Base-by-base conservation (phyloP, 2,888 invertebrate genomes). In the Drosophila affinis region DNA sequence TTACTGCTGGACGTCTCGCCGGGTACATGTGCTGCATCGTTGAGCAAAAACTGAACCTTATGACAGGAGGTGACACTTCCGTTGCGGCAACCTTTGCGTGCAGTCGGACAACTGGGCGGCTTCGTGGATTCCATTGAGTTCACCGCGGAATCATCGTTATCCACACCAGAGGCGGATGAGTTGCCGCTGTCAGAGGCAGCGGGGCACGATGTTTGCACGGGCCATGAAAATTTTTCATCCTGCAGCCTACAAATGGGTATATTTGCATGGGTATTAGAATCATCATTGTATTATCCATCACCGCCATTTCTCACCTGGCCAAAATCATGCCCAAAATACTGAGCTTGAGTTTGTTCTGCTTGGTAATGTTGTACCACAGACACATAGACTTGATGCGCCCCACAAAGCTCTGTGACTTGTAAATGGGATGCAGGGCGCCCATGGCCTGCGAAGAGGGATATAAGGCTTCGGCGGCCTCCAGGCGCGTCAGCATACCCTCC, bases 331-430 rank as follows among this genome's bases (percentile, higher is more conserved):
- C 95, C 83, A 97, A 92, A 71, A 96, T 95, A 72, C 95, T 93
- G 77, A 98, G 92, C 91, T 97, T 97, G 60, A 97, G 93, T 56
- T 96, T 94, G 91, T 98, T 95, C 91, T 97, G 96, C 80, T 95
- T 94, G 0, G 97, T 96, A 90, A 97, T 96, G 92, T 98, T 98
- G 91, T 96, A 96, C 98, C 98, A 98, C 3, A 98, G 93, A 88
- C 97, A 97, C 94, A 98, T 95, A 12, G 97, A 96, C 93, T 95
- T 93, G 34, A 93, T 92, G 45, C 91, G 90, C 3, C 91, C 91
- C 49, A 92, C 90, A 83, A 92, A 92, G 62, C 84, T 88, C 64
- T 90, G 91, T 27, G 91, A 91, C 71, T 91, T 92, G 76, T 92
- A 92, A 17, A 95, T 93, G 14, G 96, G 95, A 93, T 96, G 96